Conservation (phyloP, 2,888 invertebrate genomes). For the Plutella xylostella region DNA sequence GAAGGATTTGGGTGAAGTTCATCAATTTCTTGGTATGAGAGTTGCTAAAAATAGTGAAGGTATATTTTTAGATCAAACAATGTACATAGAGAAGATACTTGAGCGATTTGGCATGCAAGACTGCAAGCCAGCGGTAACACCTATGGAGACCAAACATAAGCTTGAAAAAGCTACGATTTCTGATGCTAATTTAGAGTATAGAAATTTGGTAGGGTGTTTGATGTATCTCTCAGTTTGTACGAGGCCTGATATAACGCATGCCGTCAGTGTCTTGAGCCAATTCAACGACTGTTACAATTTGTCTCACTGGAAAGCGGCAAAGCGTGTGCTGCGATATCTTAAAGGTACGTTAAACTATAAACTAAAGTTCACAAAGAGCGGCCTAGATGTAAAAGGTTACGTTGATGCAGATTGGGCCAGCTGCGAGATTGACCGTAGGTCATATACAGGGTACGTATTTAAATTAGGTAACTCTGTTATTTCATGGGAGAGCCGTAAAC, state of each 20-base stretch:
- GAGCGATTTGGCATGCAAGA: background rate
- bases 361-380: conserved; percentile 15
- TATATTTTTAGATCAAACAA: background rate
- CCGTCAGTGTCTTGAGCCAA: conserved; percentile 18
- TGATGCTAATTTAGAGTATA: background rate
- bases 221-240: conserved; percentile 19
- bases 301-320: conserved; percentile 17
- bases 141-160: background rate
- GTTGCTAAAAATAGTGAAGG: background rate
- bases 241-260: conserved; percentile 18
- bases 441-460: conserved; percentile 8
- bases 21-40: background rate
- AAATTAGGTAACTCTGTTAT: conserved; percentile 4
- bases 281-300: conserved; percentile 17
- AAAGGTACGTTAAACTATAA: conserved; percentile 14
- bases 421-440: background rate
- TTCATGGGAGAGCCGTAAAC: conserved; percentile 5
- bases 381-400: conserved; percentile 4
- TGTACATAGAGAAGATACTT: background rate
- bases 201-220: conserved; percentile 10
- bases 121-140: background rate
- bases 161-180: background rate
- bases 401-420: conserved; percentile 10
- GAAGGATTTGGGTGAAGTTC: background rate
- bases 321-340: conserved; percentile 16